phyloP scores from a whole-genome alignment of 2,113 vertebrate species.

The Corythoichthys intestinalis region DNA sequence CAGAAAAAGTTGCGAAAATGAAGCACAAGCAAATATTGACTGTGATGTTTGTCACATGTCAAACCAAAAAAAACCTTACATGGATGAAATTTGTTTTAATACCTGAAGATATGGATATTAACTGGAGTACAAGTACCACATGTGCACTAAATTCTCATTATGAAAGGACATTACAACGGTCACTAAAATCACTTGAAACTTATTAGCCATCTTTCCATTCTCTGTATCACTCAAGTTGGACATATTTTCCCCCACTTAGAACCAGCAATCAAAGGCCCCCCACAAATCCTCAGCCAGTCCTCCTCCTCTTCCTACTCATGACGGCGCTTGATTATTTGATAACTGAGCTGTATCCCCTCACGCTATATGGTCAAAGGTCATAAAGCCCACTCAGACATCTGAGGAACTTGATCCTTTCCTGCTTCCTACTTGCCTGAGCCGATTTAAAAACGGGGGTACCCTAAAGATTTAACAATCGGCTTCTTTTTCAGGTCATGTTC shows the following conservation, averaged over 20 bases:
- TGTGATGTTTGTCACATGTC: neutral
- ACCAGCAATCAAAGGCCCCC: constrained; percentile 26
- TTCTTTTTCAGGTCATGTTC: constrained; percentile 31
- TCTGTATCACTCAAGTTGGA: neutral
- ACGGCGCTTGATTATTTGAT: constrained; percentile 42
- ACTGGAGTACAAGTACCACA: too few species aligned
- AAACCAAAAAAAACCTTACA: constrained; percentile 6
- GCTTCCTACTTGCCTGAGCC: constrained; percentile 32
- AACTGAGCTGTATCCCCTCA: constrained; percentile 43
- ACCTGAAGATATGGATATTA: too few species aligned
- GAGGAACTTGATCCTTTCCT: constrained; percentile 45
- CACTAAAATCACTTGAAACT: too few species aligned
- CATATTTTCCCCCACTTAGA: neutral
- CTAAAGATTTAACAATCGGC: constrained; percentile 17
- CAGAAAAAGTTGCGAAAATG: constrained; percentile 3
- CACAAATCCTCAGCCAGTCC: constrained; percentile 33
- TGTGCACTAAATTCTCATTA: too few species aligned
- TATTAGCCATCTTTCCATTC: too few species aligned
- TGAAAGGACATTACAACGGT: too few species aligned
- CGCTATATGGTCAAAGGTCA: constrained; percentile 49
- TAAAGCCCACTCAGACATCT: constrained; percentile 55
- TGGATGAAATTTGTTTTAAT: neutral
- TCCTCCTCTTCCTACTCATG: constrained; percentile 30
- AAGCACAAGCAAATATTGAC: constrained; percentile 44
- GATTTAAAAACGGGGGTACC: neutral